Evolutionary conservation across 1,140 invertebrate species (phyloP).

Genomic region (Drosophila lowei): DNA sequence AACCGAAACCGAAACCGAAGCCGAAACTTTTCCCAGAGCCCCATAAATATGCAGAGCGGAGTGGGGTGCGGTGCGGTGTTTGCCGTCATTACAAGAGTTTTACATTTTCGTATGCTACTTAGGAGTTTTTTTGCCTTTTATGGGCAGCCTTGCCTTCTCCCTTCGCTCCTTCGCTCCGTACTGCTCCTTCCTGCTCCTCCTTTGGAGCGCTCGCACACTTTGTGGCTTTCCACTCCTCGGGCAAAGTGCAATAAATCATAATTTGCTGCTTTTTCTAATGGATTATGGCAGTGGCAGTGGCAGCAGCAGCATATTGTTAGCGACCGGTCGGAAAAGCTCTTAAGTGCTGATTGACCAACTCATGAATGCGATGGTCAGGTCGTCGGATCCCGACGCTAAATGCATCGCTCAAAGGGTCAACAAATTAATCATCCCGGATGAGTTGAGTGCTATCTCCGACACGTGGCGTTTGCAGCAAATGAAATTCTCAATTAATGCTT

Average conservation of each 20-base stretch:
- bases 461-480: constrained; percentile 14
- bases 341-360: constrained; percentile 69
- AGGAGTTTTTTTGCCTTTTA: constrained; percentile 15
- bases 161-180: too few relatives aligned
- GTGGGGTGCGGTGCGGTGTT: constrained; percentile 5
- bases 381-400: constrained; percentile 12
- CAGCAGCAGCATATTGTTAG: constrained; percentile 57
- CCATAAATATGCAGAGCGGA: constrained; percentile 26
- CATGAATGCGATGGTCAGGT: constrained; percentile 41
- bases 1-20: constrained; percentile 31
- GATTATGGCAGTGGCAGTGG: constrained; percentile 60
- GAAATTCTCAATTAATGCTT: constrained; percentile 50
- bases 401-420: constrained; percentile 41
- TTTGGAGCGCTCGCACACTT: constrained; percentile 56
- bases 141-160: too few relatives aligned
- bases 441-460: constrained; percentile 52
- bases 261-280: constrained; percentile 79
- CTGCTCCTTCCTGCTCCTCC: constrained; percentile 12
- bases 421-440: constrained; percentile 62
- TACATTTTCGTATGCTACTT: constrained; percentile 66
- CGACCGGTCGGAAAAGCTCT: constrained; percentile 50
- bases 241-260: constrained; percentile 77
- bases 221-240: constrained; percentile 49
- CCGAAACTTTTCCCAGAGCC: constrained; percentile 25
- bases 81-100: constrained; percentile 65